These are phyloP conservation scores for Galleria mellonella DNA, from an alignment of 1,140 invertebrate species.

Conservation along the genomic window DNA sequence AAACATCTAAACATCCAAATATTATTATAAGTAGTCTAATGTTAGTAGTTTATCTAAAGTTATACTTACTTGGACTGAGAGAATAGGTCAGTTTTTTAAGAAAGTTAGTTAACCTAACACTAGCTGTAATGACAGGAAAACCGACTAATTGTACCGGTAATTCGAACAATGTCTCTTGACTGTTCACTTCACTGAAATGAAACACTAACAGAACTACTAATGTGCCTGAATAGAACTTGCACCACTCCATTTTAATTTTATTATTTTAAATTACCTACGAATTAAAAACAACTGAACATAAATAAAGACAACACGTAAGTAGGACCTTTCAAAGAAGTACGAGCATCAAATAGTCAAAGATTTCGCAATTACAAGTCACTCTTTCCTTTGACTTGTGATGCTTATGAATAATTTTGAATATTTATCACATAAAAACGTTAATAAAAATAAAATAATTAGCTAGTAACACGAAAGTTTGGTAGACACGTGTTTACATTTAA, in stretches of 20 bases:
- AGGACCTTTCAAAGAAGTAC: not conserved
- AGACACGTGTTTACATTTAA: not conserved
- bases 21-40: too few relatives aligned
- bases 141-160: constrained; percentile 87
- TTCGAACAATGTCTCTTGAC: constrained; percentile 74
- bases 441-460: too few relatives aligned
- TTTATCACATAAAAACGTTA: not conserved
- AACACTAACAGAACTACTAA: constrained; percentile 22
- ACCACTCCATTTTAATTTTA: constrained; percentile 6
- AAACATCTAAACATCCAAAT: too few relatives aligned
- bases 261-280: not conserved
- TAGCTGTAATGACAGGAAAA: constrained; percentile 86
- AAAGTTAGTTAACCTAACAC: constrained; percentile 86
- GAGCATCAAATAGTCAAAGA: constrained; percentile 2
- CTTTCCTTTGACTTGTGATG: not conserved
- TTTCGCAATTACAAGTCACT: constrained; percentile 2
- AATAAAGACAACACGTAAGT: constrained; percentile 3
- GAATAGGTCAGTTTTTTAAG: constrained; percentile 88
- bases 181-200: constrained; percentile 13
- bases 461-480: not conserved
- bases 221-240: constrained; percentile 1
- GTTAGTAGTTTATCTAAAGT: too few relatives aligned
- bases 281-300: not conserved
- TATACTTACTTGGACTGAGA: constrained; percentile 84
- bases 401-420: constrained; percentile 5